A percentile compares a stretch with the other conserved stretches of the same genome.
Conservation (phyloP, 2,888 invertebrate species). For the Autographa gamma region DNA sequence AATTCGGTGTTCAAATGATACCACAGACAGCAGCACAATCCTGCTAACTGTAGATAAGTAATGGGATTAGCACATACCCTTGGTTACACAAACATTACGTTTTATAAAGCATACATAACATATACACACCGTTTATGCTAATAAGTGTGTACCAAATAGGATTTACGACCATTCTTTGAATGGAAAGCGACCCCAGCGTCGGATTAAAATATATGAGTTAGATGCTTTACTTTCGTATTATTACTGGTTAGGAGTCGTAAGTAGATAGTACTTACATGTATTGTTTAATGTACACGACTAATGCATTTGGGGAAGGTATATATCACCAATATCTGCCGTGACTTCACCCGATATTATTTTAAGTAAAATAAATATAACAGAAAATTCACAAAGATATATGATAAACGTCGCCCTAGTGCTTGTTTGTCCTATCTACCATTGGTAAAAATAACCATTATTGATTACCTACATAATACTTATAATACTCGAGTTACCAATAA, state of each 20-base stretch:
- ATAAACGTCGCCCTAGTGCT: too few relatives aligned
- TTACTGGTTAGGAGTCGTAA: not conserved
- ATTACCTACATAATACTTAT: too few relatives aligned
- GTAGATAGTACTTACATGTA: not conserved
- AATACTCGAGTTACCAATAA: too few relatives aligned
- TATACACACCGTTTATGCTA: conserved; percentile 43
- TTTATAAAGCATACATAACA: conserved; percentile 30
- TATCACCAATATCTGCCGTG: not conserved
- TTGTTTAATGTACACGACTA: not conserved
- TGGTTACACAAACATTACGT: conserved; percentile 49
- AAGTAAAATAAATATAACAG: too few relatives aligned
- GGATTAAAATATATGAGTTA: not conserved
- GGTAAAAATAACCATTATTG: too few relatives aligned
- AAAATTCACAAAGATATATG: too few relatives aligned
- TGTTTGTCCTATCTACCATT: too few relatives aligned
- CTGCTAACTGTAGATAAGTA: conserved; percentile 47
- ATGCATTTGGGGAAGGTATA: not conserved
- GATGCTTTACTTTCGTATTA: not conserved
- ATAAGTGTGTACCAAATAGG: conserved; percentile 28
- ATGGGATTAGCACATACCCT: conserved; percentile 48
- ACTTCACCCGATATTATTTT: not conserved
- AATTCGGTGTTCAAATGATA: conserved; percentile 45
- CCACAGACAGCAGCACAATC: conserved; percentile 44
- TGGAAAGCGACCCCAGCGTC: not conserved
- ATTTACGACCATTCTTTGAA: conserved; percentile 16